Percentiles rank a stretch among this genome's conserved stretches.
Conservation (phyloP, 2,888 invertebrate species). For the Heliconius hortense region DNA sequence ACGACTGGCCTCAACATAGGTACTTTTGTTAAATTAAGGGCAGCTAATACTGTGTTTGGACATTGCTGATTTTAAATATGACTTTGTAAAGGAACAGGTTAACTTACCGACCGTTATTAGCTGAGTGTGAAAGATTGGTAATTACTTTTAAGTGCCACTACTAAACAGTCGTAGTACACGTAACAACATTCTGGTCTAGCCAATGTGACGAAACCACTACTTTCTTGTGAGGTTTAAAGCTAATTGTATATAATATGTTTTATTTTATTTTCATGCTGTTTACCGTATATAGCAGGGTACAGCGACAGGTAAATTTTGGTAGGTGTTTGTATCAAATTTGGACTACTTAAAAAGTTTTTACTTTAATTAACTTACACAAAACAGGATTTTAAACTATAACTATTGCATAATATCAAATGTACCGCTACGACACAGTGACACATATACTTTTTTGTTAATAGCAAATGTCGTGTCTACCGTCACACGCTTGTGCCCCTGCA, state of each 20-base stretch:
- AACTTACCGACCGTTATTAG: constrained; percentile 3
- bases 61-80: constrained; percentile 16
- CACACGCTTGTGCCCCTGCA: too few relatives aligned
- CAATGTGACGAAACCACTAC: constrained; percentile 3
- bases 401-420: too few relatives aligned
- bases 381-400: too few relatives aligned
- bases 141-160: constrained; percentile 19
- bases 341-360: too few relatives aligned
- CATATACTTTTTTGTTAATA: too few relatives aligned
- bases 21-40: not conserved
- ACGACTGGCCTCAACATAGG: not conserved
- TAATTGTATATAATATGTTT: not conserved
- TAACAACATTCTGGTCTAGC: constrained; percentile 5
- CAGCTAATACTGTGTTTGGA: not conserved
- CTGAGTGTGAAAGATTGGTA: constrained; percentile 27
- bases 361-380: too few relatives aligned
- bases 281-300: too few relatives aligned
- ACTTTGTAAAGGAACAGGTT: constrained; percentile 12
- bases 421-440: too few relatives aligned
- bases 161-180: constrained; percentile 15
- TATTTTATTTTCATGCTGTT: not conserved
- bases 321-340: too few relatives aligned
- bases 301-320: too few relatives aligned
- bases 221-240: not conserved
- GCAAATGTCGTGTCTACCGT: too few relatives aligned